Base-by-base conservation (phyloP, 92 coral and sea anemone genomes). In the Zoanthus sociatus region DNA sequence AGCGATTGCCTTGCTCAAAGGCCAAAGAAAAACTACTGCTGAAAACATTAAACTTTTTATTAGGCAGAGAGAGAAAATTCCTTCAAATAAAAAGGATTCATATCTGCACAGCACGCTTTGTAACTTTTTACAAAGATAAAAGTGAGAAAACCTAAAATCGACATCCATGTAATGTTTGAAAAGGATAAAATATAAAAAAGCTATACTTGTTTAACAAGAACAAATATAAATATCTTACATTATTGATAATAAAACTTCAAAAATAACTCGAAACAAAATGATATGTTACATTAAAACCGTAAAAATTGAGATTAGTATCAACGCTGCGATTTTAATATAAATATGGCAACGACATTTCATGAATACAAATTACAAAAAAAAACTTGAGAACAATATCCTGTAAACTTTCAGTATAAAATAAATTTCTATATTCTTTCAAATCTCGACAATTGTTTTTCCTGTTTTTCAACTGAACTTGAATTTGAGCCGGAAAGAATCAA, bases 191-290 rank as follows among this genome's bases (percentile, higher is more conserved):
- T n/a, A n/a, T n/a, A n/a, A n/a, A n/a, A n/a, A n/a, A 21, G 42
- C 54, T 51, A 15, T 26, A 15, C 20, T 77, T 77, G 67, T 76
- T 50, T 76, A 56, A 76, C 79, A 76, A 47, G 16, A 17, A 33
- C 9, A 18, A 56, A 54, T 20, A 11, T 20, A 53, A 9, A 18
- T 31, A 44, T 14, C 47, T 21, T 77, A 30, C 33, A 76, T 60
- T 76, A 17, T 51, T 54, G 5, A 47, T 30, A 47, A 76, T 9
- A 74, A 50, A 18, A n/a, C 17, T 44, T 7, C 20, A 10, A 68
- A 68, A 68, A 21, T 20, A 30, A 68, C 9, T 69, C 45, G 5
- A 69, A 30, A 33, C 31, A 69, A 30, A 63, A 10, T 30, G 45
- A 10, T 30, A 21, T 30, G 46, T 0, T 26, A 30, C 46, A 21